phyloP scores from a whole-genome alignment of 2,888 invertebrate species.

The Stenodema calcarata region DNA sequence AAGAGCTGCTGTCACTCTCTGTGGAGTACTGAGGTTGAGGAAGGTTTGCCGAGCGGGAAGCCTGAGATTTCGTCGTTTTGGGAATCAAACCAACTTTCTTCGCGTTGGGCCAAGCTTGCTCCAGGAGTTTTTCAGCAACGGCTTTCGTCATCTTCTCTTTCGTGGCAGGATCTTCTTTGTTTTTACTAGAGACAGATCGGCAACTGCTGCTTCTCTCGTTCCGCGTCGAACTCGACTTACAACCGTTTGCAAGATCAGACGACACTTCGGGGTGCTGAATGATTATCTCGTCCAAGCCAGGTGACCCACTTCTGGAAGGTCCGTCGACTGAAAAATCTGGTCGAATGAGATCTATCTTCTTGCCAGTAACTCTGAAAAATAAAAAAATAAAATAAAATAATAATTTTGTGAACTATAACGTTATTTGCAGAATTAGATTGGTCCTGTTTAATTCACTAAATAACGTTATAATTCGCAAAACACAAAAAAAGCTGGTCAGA shows the following conservation, averaged over 20 bases:
- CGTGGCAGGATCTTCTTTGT: constrained; percentile 39
- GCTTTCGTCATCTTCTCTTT: constrained; percentile 49
- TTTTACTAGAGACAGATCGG: constrained; percentile 1
- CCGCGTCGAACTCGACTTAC: neutral
- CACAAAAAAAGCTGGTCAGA: no score
- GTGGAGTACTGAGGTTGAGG: neutral
- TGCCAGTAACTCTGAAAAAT: constrained; percentile 32
- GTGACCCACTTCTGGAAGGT: neutral
- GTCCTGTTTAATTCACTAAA: no score
- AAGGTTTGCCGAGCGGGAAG: neutral
- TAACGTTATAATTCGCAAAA: no score
- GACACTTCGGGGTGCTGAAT: constrained; percentile 21
- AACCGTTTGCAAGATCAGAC: neutral
- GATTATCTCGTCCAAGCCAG: neutral
- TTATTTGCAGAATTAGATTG: no score
- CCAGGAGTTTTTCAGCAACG: constrained; percentile 50
- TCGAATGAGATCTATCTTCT: constrained; percentile 16
- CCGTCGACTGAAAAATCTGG: neutral
- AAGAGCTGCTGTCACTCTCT: neutral
- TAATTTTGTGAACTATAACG: neutral
- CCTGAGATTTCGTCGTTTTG: neutral
- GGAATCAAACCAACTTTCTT: constrained; percentile 50
- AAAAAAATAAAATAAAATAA: neutral
- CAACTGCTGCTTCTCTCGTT: neutral
- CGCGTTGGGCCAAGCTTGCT: constrained; percentile 51